phyloP scores from a whole-genome alignment of 1,140 invertebrate genomes.

The Mylabris phalerata region DNA sequence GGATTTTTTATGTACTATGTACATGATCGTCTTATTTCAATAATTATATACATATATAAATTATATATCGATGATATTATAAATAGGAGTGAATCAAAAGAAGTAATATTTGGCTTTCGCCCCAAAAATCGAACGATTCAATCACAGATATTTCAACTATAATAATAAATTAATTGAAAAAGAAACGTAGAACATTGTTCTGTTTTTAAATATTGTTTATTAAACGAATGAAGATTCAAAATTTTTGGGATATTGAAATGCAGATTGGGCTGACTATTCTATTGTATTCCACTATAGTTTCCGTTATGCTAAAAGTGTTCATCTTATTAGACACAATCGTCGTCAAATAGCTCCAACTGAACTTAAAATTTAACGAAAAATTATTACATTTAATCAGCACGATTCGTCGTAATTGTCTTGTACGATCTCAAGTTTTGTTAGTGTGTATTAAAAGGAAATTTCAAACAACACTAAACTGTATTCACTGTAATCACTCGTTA shows the following conservation, averaged over 20 bases:
- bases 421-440: no score
- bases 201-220: constrained; percentile 43
- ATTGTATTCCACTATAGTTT: constrained; percentile 18
- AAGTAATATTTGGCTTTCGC: constrained; percentile 22
- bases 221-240: constrained; percentile 7
- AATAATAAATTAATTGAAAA: no score
- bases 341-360: constrained; percentile 24
- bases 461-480: no score
- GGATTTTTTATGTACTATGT: constrained; percentile 20
- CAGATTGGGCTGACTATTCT: constrained; percentile 24
- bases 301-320: constrained; percentile 37
- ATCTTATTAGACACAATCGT: constrained; percentile 34
- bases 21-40: constrained; percentile 1
- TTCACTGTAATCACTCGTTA: no score
- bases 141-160: constrained; percentile 27
- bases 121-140: not conserved
- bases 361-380: not conserved
- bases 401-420: not conserved
- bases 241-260: constrained; percentile 26
- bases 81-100: constrained; percentile 24
- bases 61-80: constrained; percentile 1
- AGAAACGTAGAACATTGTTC: constrained; percentile 37
- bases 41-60: no score
- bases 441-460: no score
- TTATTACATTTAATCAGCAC: constrained; percentile 27